phyloP scores from a whole-genome alignment of 2,113 vertebrate genomes.

The Scopus umbretta region DNA sequence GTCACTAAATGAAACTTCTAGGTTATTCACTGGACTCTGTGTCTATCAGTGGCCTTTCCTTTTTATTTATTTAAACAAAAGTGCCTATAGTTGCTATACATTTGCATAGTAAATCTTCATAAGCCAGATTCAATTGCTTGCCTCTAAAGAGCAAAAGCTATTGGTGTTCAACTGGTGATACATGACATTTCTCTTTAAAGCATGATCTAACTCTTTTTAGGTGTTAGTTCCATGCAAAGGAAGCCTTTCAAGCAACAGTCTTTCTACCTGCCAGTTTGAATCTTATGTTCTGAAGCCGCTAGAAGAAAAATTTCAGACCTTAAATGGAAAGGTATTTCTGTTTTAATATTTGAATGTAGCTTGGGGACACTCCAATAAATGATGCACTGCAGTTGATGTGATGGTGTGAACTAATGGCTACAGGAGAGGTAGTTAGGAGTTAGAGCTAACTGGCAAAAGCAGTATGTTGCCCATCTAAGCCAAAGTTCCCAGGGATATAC shows the following conservation, averaged over 20 bases:
- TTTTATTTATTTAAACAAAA: neutral
- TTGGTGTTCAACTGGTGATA: neutral
- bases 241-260: conserved; percentile 74
- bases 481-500: neutral
- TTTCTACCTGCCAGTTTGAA: conserved; percentile 83
- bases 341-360: neutral
- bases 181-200: neutral
- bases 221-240: conserved; percentile 90
- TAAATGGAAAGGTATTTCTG: conserved; percentile 86
- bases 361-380: neutral
- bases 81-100: neutral
- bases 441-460: neutral
- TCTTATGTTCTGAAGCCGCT: conserved; percentile 83
- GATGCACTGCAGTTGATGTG: neutral
- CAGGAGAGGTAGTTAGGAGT: neutral
- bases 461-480: neutral
- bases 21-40: neutral
- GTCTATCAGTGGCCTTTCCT: neutral
- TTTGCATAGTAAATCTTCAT: neutral
- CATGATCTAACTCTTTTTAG: conserved; percentile 39
- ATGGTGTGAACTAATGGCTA: neutral
- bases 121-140: neutral
- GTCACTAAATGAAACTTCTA: neutral
- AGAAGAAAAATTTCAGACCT: conserved; percentile 83
- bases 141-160: neutral